These are phyloP conservation scores for Urocitellus parryii DNA, from an alignment of 2,113 vertebrate species.

Conservation along the genomic window DNA sequence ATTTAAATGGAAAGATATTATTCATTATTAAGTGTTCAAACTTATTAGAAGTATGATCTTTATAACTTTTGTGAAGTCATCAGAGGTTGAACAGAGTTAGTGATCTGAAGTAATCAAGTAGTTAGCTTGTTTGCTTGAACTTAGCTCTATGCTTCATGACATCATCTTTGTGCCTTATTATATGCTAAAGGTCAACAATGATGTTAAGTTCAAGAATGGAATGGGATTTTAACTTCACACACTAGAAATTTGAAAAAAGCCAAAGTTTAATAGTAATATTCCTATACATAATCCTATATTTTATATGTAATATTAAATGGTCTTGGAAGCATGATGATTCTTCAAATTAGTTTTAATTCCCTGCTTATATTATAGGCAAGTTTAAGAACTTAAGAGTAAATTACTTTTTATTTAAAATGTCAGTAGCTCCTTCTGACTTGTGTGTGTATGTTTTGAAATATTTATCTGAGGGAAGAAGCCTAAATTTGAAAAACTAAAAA, in stretches of 20 bases:
- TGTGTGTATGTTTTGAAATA: conserved; percentile 33
- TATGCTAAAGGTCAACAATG: not conserved
- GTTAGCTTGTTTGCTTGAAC: not conserved
- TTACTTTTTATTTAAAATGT: conserved; percentile 44
- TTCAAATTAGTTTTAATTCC: conserved; percentile 24
- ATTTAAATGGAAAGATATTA: not conserved
- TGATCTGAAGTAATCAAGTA: not conserved
- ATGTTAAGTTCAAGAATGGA: not conserved
- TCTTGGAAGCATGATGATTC: conserved; percentile 3
- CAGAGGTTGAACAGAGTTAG: not conserved
- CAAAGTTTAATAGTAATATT: not conserved
- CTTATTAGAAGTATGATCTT: not conserved
- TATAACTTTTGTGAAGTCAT: not conserved
- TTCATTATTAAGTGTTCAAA: not conserved
- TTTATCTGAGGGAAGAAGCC: conserved; percentile 7
- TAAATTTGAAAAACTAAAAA: conserved; percentile 20
- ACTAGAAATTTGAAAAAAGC: conserved; percentile 19
- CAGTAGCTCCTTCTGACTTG: not conserved
- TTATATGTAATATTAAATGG: conserved; percentile 23
- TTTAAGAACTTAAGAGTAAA: conserved; percentile 18
- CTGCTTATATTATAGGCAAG: not conserved
- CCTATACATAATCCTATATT: not conserved
- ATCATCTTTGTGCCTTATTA: not conserved
- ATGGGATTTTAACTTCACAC: conserved; percentile 1
- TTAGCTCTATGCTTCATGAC: not conserved